phyloP scores from a whole-genome alignment of 1,140 invertebrate genomes.

The Leucophenga varia region DNA sequence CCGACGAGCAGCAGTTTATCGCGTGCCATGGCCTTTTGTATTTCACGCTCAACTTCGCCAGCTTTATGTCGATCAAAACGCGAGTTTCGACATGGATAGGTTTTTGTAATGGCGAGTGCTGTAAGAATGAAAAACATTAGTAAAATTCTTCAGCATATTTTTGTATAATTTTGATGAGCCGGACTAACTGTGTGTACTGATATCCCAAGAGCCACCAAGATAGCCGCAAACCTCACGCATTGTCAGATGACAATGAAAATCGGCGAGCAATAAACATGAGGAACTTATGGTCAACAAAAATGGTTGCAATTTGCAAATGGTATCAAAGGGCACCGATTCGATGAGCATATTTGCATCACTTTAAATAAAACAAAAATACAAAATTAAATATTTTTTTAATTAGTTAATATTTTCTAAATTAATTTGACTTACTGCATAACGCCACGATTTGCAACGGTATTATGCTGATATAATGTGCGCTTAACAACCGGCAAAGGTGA shows the following conservation, averaged over 20 bases:
- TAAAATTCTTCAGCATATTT: slow-evolving; percentile 3
- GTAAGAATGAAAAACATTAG: slow-evolving; percentile 36
- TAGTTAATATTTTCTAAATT: background rate
- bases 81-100: slow-evolving; percentile 84
- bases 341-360: slow-evolving; percentile 88
- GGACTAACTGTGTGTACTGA: slow-evolving; percentile 86
- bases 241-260: slow-evolving; percentile 92
- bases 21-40: slow-evolving; percentile 78
- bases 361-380: slow-evolving; percentile 10
- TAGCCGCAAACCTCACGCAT: slow-evolving; percentile 93
- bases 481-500: slow-evolving; percentile 61
- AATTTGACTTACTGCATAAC: slow-evolving; percentile 65
- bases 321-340: slow-evolving; percentile 83
- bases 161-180: slow-evolving; percentile 2
- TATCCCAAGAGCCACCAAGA: slow-evolving; percentile 91
- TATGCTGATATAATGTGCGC: slow-evolving; percentile 68
- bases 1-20: slow-evolving; percentile 81
- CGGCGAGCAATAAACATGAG: slow-evolving; percentile 84
- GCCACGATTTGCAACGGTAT: slow-evolving; percentile 68
- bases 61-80: slow-evolving; percentile 75
- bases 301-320: slow-evolving; percentile 86
- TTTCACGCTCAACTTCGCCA: slow-evolving; percentile 75
- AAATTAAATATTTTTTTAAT: background rate
- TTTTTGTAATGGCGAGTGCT: slow-evolving; percentile 84
- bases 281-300: slow-evolving; percentile 87